Evolutionary conservation across 2,888 invertebrate genomes (phyloP).

Genomic region (Hedychridium roseum): DNA sequence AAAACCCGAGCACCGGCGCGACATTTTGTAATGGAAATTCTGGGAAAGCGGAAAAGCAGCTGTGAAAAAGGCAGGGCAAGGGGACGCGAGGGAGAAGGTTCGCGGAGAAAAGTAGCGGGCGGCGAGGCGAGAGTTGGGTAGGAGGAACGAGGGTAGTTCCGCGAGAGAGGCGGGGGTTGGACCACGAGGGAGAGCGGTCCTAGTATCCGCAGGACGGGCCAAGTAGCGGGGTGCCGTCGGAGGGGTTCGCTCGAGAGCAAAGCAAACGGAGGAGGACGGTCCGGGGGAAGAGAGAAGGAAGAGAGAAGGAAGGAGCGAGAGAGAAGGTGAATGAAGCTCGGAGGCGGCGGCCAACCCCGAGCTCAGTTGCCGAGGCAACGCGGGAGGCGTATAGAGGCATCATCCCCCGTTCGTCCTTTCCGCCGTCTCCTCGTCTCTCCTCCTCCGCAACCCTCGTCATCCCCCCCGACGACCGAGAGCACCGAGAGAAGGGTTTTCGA

Average conservation of each 20-base stretch:
- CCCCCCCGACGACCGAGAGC: no score
- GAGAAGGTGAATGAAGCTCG: conserved; percentile 53
- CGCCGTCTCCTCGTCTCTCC: not conserved
- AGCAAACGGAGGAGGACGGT: conserved; percentile 4
- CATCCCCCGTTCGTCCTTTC: conserved; percentile 4
- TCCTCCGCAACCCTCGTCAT: conserved; percentile 14
- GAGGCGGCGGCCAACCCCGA: conserved; percentile 61
- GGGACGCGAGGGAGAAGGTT: conserved; percentile 11
- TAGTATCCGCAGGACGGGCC: no score
- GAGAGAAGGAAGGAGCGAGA: conserved; percentile 4
- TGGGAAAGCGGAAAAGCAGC: not conserved
- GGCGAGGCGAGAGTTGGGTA: conserved; percentile 13
- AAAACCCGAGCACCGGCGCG: not conserved
- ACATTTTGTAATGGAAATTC: no score
- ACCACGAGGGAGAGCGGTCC: conserved; percentile 44
- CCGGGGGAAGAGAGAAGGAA: not conserved
- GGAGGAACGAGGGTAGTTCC: conserved; percentile 27
- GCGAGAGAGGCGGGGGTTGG: conserved; percentile 13
- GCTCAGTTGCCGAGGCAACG: conserved; percentile 61
- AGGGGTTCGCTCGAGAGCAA: no score
- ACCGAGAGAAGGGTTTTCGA: no score
- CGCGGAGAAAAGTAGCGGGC: conserved; percentile 9
- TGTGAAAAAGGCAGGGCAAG: conserved; percentile 14
- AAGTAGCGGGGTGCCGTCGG: conserved; percentile 43
- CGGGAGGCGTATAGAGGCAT: conserved; percentile 48